Conservation (phyloP, 2,113 vertebrate species). For the Cephalophus harveyi region DNA sequence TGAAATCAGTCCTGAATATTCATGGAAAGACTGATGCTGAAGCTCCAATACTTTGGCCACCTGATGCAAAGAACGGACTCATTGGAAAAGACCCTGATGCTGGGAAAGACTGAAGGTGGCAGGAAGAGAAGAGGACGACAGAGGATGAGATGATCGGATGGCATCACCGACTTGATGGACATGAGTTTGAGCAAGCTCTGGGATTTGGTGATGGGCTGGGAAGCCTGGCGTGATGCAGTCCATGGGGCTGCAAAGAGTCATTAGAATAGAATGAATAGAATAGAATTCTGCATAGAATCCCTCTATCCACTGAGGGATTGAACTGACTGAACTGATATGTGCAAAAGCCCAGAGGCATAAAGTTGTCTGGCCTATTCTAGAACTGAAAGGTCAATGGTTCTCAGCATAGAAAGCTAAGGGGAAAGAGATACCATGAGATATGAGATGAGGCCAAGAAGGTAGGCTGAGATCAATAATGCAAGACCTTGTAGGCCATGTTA, state of each 20-base stretch:
- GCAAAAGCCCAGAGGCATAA: background rate
- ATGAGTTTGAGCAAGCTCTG: background rate
- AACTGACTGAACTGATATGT: background rate
- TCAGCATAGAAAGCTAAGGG: background rate
- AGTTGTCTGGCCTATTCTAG: background rate
- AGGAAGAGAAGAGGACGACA: background rate
- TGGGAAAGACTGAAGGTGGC: background rate
- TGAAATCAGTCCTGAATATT: background rate
- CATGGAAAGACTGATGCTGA: background rate
- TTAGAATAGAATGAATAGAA: no score
- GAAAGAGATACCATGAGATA: background rate
- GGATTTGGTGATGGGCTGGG: background rate
- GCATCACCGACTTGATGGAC: background rate
- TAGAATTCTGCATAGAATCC: no score
- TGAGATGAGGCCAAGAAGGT: background rate
- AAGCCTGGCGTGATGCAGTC: background rate
- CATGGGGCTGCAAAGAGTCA: background rate
- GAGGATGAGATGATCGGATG: background rate
- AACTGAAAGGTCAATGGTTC: background rate
- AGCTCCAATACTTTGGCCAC: background rate
- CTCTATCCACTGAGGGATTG: background rate
- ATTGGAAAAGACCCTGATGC: background rate
- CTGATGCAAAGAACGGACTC: background rate
- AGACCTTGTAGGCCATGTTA: background rate
- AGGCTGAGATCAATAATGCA: background rate